Conservation (phyloP, 2,888 invertebrate genomes). For the Mycalesis mineus region DNA sequence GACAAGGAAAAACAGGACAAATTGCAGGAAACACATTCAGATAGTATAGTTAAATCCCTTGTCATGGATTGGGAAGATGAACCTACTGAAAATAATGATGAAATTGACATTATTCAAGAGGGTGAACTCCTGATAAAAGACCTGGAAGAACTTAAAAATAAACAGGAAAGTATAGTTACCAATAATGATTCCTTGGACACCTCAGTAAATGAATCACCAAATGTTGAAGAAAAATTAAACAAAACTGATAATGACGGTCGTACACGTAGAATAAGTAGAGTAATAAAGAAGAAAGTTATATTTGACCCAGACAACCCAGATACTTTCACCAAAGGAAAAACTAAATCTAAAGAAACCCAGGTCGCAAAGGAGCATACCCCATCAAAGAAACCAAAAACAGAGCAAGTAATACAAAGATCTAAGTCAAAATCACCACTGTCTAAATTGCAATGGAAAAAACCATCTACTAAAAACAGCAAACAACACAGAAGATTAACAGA, state of each 20-base stretch:
- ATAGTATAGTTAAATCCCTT: conserved; percentile 68
- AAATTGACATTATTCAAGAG: conserved; percentile 20
- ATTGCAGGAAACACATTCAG: conserved; percentile 34
- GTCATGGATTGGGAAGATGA: conserved; percentile 78
- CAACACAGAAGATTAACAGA: conserved; percentile 82
- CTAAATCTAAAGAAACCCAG: conserved; percentile 49
- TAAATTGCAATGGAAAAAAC: conserved; percentile 70
- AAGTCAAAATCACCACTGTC: conserved; percentile 59
- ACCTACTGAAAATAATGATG: conserved; percentile 39
- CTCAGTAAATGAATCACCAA: conserved; percentile 42
- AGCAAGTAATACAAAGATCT: conserved; percentile 40
- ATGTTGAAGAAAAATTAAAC: conserved; percentile 41
- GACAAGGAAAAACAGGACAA: background rate
- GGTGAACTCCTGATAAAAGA: conserved; percentile 32
- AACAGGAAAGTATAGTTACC: conserved; percentile 34
- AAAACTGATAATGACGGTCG: conserved; percentile 53
- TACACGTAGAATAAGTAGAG: conserved; percentile 66
- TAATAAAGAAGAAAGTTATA: conserved; percentile 85
- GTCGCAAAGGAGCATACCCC: conserved; percentile 43
- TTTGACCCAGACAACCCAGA: conserved; percentile 84
- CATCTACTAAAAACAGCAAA: conserved; percentile 60
- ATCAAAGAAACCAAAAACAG: conserved; percentile 51
- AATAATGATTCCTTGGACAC: conserved; percentile 37
- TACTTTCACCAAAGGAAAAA: conserved; percentile 67
- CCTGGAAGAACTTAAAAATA: conserved; percentile 36